Conservation (phyloP, 2,797 vertebrate species). For the Distichodus sexfasciatus region DNA sequence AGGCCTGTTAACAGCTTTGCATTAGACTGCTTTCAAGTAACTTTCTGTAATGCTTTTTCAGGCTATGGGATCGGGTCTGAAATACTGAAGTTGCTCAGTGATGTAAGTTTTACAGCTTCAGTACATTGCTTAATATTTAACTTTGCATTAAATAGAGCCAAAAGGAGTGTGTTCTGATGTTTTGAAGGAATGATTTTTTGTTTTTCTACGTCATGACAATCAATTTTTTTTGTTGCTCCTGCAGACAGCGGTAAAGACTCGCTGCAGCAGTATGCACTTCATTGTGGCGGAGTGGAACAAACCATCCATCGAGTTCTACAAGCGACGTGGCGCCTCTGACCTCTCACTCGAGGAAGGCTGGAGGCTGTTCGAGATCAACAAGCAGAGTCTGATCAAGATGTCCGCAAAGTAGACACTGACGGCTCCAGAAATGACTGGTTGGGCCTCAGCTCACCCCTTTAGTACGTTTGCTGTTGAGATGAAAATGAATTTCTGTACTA, state of each 20-base stretch:
- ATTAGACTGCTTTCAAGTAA: no score
- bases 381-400: constrained; percentile 54
- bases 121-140: not conserved
- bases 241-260: constrained; percentile 74
- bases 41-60: constrained; percentile 34
- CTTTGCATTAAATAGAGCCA: not conserved
- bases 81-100: constrained; percentile 71
- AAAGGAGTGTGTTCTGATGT: no score
- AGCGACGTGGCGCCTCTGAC: constrained; percentile 65
- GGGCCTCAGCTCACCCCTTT: not conserved
- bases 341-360: constrained; percentile 75
- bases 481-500: no score
- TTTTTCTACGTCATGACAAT: no score
- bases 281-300: constrained; percentile 76
- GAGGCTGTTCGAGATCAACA: constrained; percentile 76
- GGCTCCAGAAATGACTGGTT: not conserved
- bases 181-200: no score
- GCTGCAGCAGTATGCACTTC: constrained; percentile 81
- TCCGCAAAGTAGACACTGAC: constrained; percentile 23
- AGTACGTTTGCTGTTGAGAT: no score
- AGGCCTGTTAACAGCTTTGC: no score
- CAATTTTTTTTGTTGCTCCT: not conserved
- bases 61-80: constrained; percentile 73
- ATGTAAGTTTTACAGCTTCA: constrained; percentile 55
- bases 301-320: constrained; percentile 71